Base-by-base conservation (phyloP, 1,140 invertebrate species). In the Anastatus disparis region DNA sequence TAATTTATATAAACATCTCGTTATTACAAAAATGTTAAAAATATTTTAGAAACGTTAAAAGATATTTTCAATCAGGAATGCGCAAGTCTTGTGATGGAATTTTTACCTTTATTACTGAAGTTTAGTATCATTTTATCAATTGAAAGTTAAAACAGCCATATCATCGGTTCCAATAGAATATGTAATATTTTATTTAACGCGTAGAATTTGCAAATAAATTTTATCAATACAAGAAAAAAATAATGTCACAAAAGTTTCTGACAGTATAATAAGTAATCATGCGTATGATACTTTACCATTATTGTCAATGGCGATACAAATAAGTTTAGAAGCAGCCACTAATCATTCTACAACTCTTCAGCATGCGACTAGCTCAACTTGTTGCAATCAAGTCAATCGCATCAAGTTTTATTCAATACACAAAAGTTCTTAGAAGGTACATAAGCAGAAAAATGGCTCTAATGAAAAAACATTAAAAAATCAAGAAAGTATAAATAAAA, bases 261-360 rank as follows among this genome's bases (percentile, higher is more conserved):
- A 73, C 73, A 58, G 31, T 56, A 56, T 53, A 20, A 38, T 55
- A 38, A 50, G 73, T 22, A 42, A 59, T 50, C 50, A 64, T 53
- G 26, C 38, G n/a, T 46, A 65, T 24, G 74, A 84, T 58, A 71
- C 53, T 2, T 80, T 78, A 10, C 77, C 84, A 7, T 78, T 83
- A 66, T 78, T 84, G 3, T 79, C 84, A 0, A 75, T 80, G 42
- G 80, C 82, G 0, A 82, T 87, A 40, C 84, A 88, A 77, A 79
- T 80, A 6, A 88, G 84, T 76, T 80, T 89, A 64, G 86, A 88
- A 74, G 87, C 88, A 8, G 86, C 88, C 0, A 85, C 84, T 35
- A 84, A 83, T 76, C 80, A 86, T 70, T 80, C 84, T 10, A 86
- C 85, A 2, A 84, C 84, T 74, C 75, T 89, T 8, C 84, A 88